Evolutionary conservation across 2,888 invertebrate genomes (phyloP).

Genomic region (Drosophila yooni): DNA sequence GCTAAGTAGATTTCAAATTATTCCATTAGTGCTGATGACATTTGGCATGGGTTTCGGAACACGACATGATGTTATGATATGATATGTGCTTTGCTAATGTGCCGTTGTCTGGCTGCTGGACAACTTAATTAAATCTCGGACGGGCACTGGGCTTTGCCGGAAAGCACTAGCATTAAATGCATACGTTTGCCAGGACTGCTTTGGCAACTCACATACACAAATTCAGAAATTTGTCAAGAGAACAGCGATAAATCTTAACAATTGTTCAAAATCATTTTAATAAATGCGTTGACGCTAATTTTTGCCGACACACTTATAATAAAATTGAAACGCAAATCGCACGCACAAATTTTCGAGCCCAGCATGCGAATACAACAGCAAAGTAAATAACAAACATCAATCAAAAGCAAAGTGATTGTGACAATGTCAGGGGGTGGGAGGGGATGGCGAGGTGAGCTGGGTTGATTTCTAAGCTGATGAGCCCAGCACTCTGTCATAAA

Average conservation of each 20-base stretch:
- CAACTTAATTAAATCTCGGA: constrained; percentile 36
- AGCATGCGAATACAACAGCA: constrained; percentile 23
- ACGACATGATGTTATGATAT: constrained; percentile 37
- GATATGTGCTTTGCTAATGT: constrained; percentile 62
- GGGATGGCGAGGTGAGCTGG: not conserved
- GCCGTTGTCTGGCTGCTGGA: constrained; percentile 33
- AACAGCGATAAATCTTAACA: constrained; percentile 30
- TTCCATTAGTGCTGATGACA: constrained; percentile 80
- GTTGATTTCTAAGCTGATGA: constrained; percentile 11
- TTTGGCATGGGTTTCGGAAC: constrained; percentile 44
- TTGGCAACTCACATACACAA: not conserved
- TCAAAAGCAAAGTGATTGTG: constrained; percentile 49
- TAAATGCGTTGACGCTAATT: constrained; percentile 50
- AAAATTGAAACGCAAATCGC: constrained; percentile 66
- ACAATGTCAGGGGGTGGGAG: not conserved
- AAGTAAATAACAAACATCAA: constrained; percentile 56
- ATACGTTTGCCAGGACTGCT: not conserved
- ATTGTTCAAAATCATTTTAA: constrained; percentile 30
- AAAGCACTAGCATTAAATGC: not conserved
- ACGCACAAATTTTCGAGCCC: constrained; percentile 51
- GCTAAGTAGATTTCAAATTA: constrained; percentile 81
- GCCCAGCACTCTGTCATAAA: constrained; percentile 47
- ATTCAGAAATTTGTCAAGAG: constrained; percentile 52
- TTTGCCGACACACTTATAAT: constrained; percentile 20
- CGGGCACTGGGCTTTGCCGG: constrained; percentile 5